Evolutionary conservation across 2,888 invertebrate species (phyloP).

Genomic region (Clunio marinus): DNA sequence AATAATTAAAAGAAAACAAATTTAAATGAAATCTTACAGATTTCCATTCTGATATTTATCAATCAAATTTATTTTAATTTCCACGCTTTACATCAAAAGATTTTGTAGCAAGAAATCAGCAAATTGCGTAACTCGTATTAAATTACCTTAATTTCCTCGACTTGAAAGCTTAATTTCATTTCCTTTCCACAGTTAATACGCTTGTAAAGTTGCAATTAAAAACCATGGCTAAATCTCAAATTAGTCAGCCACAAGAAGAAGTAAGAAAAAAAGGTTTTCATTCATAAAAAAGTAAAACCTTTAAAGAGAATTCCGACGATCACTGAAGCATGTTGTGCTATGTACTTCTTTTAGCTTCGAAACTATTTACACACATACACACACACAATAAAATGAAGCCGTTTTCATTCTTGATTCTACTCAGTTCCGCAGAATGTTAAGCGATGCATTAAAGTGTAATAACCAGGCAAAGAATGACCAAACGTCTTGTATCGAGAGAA

Average conservation of each 20-base stretch:
- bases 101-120: no score
- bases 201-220: neutral
- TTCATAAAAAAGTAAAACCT: neutral
- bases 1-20: no score
- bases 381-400: no score
- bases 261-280: neutral
- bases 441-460: constrained; percentile 3
- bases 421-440: neutral
- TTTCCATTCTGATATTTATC: no score
- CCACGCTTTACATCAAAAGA: no score
- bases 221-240: neutral
- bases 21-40: no score
- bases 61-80: no score
- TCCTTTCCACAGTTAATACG: neutral
- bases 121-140: no score
- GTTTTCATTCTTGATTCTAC: neutral
- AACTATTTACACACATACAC: neutral
- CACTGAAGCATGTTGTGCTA: neutral
- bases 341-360: neutral
- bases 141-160: no score
- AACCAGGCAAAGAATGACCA: neutral
- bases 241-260: neutral
- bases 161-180: no score
- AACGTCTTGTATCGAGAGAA: neutral
- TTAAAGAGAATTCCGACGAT: neutral